A percentile compares a stretch with the other conserved stretches of the same genome.
Evolutionary conservation across 2,888 invertebrate species (phyloP).

Genomic region (Magallana nippona): DNA sequence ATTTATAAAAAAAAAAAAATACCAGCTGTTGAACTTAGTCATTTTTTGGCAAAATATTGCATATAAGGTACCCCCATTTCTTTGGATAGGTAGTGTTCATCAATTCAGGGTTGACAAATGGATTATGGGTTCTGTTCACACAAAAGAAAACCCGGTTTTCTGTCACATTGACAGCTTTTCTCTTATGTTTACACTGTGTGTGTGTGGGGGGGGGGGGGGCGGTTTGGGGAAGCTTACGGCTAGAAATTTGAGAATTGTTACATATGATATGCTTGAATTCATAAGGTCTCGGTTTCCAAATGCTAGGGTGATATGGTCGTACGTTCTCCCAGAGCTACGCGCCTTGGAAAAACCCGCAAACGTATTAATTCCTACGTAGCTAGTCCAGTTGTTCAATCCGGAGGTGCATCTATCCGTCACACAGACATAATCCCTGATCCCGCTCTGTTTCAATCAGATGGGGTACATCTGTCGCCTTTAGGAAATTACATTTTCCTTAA

Average conservation of each 20-base stretch:
- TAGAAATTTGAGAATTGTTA: not conserved
- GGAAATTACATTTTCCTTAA: slow-evolving; percentile 29
- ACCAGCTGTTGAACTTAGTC: too few relatives aligned
- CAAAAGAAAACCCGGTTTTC: too few relatives aligned
- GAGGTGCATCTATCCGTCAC: not conserved
- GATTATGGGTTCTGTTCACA: too few relatives aligned
- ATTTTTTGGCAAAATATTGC: too few relatives aligned
- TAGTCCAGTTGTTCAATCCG: not conserved
- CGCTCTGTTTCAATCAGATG: not conserved
- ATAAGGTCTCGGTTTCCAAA: not conserved
- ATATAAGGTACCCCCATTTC: too few relatives aligned
- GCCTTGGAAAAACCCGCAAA: not conserved
- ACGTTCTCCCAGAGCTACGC: not conserved
- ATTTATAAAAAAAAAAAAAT: too few relatives aligned
- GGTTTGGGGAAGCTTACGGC: not conserved
- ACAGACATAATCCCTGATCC: too few relatives aligned
- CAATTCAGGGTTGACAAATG: too few relatives aligned
- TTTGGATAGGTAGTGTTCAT: too few relatives aligned
- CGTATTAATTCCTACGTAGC: not conserved
- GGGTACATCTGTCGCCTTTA: not conserved
- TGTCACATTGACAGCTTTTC: too few relatives aligned
- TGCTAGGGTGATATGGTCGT: slow-evolving; percentile 6
- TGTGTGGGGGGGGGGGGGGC: too few relatives aligned
- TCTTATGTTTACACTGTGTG: slow-evolving; percentile 19
- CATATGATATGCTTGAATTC: not conserved